phyloP scores from a whole-genome alignment of 2,888 invertebrate species.

The Harpagoxenus sublaevis region DNA sequence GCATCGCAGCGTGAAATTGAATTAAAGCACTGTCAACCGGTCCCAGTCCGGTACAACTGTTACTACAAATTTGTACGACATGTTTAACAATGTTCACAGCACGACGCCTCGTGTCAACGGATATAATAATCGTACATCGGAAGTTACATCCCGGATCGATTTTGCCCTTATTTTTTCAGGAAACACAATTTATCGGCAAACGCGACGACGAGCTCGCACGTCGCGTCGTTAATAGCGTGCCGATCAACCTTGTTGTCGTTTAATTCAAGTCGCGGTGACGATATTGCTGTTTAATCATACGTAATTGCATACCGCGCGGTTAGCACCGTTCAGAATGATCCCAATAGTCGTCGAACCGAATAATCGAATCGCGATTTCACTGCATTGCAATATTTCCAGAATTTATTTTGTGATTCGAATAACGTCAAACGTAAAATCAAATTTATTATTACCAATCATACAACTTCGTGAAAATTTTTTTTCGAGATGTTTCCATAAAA shows the following conservation, averaged over 20 bases:
- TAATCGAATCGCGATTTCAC: constrained; percentile 25
- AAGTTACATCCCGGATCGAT: constrained; percentile 2
- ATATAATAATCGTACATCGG: constrained; percentile 34
- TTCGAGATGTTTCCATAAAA: neutral
- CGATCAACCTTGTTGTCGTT: constrained; percentile 53
- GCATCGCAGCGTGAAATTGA: constrained; percentile 54
- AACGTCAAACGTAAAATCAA: neutral
- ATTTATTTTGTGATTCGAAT: constrained; percentile 22
- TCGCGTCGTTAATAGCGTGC: constrained; percentile 29
- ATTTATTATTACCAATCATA: constrained; percentile 6
- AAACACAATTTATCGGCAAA: constrained; percentile 35
- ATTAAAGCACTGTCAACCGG: constrained; percentile 57
- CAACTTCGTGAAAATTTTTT: neutral
- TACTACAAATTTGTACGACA: constrained; percentile 53
- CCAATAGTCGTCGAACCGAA: constrained; percentile 7
- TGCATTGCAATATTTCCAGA: neutral
- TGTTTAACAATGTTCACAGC: constrained; percentile 43
- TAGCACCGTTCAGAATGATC: constrained; percentile 15
- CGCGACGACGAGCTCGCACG: neutral
- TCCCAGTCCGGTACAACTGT: constrained; percentile 41
- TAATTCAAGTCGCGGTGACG: constrained; percentile 45
- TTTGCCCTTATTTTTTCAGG: constrained; percentile 33
- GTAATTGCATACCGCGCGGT: constrained; percentile 45
- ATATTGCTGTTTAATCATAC: constrained; percentile 56
- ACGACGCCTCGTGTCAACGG: constrained; percentile 38